Base-by-base conservation (phyloP, 2,797 vertebrate genomes). In the Gadopsis marmoratus region DNA sequence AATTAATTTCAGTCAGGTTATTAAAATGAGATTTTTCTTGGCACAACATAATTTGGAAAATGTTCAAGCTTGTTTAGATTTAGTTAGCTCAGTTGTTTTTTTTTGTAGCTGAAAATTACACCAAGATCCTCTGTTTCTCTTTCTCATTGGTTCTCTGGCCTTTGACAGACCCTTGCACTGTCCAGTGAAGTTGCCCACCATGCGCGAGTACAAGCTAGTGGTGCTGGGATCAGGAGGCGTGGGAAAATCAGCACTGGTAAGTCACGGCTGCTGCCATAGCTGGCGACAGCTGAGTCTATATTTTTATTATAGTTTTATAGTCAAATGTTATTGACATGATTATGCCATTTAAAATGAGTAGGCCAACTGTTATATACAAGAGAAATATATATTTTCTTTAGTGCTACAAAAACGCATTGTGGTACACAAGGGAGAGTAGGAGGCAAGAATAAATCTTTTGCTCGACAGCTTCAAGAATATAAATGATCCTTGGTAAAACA, bases 201-300 rank as follows among this genome's bases (percentile, higher is more conserved):
- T 99, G 98, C 98, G 98, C 89, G 98, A 99, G 95, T 99, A 99
- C 96, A 99, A 99, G 96, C 96, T 99, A 88, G 98, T 99, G 95
- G 98, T 99, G 92, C 95, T 99, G 92, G 98, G 98, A 88, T 99
- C 98, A 84, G 98, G 98, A 95, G 98, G 98, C 79, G 98, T 99
- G 91, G 98, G 98, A 54, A 99, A 99, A 85, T 99, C 98, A 17
- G 98, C 98, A 91, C 95, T 99, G 97, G 98, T 99, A 94, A 98
- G 97, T 95, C 47, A 66, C 7, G 4, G 17, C 41, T 58, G 48
- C 54, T 65, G 43, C n/a, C 37, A 17, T 10, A 1, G 13, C 8
- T 48, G 37, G 37, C 1, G 4, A 62, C 10, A 48, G 3, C 61
- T 16, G 26, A 13, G 58, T 65, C 23, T 9, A 51, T 19, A 1